Evolutionary conservation across 92 coral and sea anemone genomes (phyloP).

Genomic region (Muricea muricata): DNA sequence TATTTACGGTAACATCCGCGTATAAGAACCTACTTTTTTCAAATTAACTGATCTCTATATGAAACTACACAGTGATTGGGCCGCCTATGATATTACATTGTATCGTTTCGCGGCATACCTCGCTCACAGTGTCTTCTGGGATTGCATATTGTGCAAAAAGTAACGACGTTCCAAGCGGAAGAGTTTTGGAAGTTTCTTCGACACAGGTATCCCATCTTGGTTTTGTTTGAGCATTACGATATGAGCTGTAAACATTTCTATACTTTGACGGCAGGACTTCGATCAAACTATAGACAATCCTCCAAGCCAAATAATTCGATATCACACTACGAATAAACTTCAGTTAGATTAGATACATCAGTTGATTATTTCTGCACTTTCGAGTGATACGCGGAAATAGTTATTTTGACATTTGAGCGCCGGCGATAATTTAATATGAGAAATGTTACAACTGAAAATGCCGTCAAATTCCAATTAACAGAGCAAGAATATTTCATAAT

Average conservation of each 20-base stretch:
- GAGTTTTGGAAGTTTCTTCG: neutral
- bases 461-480: too few relatives aligned
- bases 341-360: too few relatives aligned
- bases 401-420: too few relatives aligned
- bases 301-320: conserved; percentile 35
- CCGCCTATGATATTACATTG: neutral
- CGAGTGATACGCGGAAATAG: too few relatives aligned
- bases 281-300: conserved; percentile 1
- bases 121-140: conserved; percentile 1
- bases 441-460: too few relatives aligned
- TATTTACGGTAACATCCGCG: too few relatives aligned
- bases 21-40: too few relatives aligned
- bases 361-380: too few relatives aligned
- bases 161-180: conserved; percentile 14
- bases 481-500: too few relatives aligned
- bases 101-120: neutral
- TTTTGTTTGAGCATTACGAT: neutral
- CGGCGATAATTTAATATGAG: too few relatives aligned
- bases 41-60: too few relatives aligned
- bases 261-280: conserved; percentile 29
- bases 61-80: too few relatives aligned
- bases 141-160: conserved; percentile 30
- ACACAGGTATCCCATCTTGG: conserved; percentile 37
- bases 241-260: conserved; percentile 1
- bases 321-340: conserved; percentile 1